phyloP scores from a whole-genome alignment of 2,113 vertebrate species.

The Megaceryle maxima region DNA sequence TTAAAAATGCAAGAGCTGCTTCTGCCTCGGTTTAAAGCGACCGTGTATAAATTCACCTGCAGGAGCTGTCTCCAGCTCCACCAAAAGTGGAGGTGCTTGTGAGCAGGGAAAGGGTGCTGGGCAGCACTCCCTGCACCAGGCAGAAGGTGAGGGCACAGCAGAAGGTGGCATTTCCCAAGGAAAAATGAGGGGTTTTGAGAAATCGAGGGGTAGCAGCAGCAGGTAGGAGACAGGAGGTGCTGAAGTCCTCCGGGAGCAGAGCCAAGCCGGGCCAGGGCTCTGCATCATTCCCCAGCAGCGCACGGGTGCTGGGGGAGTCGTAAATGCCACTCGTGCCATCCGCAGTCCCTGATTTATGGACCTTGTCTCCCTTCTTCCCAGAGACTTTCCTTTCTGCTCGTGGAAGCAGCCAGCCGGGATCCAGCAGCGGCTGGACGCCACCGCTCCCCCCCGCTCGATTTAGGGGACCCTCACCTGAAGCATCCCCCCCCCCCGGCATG shows the following conservation, averaged over 20 bases:
- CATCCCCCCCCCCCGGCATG: accelerated
- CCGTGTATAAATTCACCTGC: accelerated
- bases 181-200: too few relatives aligned
- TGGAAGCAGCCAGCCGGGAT: neutral
- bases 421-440: neutral
- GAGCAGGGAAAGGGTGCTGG: neutral
- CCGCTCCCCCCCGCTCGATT: accelerated
- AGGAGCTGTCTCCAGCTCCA: neutral
- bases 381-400: neutral
- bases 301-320: neutral
- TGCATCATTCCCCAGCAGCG: neutral
- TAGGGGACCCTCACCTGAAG: neutral
- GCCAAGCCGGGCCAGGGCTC: neutral
- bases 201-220: accelerated
- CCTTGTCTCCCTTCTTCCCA: neutral
- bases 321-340: neutral
- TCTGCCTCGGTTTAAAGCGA: neutral
- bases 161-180: neutral
- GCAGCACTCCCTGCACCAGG: neutral
- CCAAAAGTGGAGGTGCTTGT: neutral
- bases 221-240: neutral
- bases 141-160: neutral
- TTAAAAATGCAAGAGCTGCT: neutral
- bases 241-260: neutral
- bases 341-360: neutral